Evolutionary conservation across 2,888 invertebrate genomes (phyloP), one percentile per base, ranked within the genome.

Genomic region (Pseudeuparius sepicola): DNA sequence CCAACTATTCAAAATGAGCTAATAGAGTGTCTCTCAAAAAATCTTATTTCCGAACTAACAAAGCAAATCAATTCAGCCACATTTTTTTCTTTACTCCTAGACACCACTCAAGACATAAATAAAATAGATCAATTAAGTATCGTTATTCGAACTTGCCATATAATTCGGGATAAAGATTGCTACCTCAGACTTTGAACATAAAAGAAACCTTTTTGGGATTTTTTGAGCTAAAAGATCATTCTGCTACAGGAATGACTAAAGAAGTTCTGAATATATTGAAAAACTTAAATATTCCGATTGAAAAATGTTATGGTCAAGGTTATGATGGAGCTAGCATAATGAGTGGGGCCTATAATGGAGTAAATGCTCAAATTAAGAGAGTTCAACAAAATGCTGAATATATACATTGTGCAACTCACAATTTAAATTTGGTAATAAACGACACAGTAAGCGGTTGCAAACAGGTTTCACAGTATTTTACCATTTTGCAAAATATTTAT

Each of bases 251-350:
- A 44, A 45, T 49, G 36, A 25, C 34, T 13, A 4, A 25, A 6
- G 11, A 33, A 17, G 35, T 42, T 38, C 17, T 40, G n/a, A 24
- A 24, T 24, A 20, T 32, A 5, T 16, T 29, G 14, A 29, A 16
- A 25, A n/a, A n/a, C n/a, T n/a, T n/a, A n/a, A n/a, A n/a, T n/a
- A n/a, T n/a, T n/a, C n/a, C n/a, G n/a, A n/a, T n/a, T n/a, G 28
- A 28, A 15, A 40, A 43, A 41, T 46, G 41, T 41, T 23, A 31
- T 10, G 44, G 48, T 11, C 46, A 51, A 43, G 43, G 43, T 16
- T 54, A 56, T 43, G 53, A 56, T 43, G 53, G 53, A n/a, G n/a
- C n/a, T n/a, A n/a, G n/a, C n/a, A 47, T 51, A 2, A 52, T 51
- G 50, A 49, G 48, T 40, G 50, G 50, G 26, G 42, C 37, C 17